Conservation (phyloP, 64 coral and sea anemone genomes). For the Montipora foliosa region DNA sequence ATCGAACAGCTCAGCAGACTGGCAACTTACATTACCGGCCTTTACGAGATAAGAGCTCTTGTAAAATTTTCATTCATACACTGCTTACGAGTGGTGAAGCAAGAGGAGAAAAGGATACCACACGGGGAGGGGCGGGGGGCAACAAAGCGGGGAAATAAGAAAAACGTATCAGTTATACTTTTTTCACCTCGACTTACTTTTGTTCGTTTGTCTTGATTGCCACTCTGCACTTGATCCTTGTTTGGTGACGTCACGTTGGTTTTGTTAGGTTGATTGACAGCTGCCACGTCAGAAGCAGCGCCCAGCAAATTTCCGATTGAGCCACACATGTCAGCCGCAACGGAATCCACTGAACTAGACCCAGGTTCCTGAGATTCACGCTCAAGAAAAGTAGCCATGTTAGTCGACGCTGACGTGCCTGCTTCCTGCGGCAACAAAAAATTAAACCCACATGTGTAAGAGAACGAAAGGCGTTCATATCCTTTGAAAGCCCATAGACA, state of each 20-base stretch:
- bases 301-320: slow-evolving; percentile 64
- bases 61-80: no score
- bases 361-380: slow-evolving; percentile 18
- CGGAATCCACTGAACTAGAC: slow-evolving; percentile 39
- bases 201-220: neutral
- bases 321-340: slow-evolving; percentile 25
- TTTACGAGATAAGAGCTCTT: no score
- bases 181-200: neutral
- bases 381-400: slow-evolving; percentile 26
- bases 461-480: neutral
- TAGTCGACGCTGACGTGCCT: neutral
- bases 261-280: slow-evolving; percentile 25
- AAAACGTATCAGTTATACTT: no score
- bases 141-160: no score
- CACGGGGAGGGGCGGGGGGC: no score
- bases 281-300: slow-evolving; percentile 18
- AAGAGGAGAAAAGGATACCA: no score
- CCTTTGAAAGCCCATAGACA: no score
- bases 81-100: no score
- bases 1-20: no score
- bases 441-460: neutral
- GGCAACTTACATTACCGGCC: no score
- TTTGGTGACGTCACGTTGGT: slow-evolving; percentile 4
- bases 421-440: slow-evolving; percentile 17
- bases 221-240: neutral